Percentiles rank a stretch among this genome's conserved stretches.
Evolutionary conservation across 2,113 vertebrate genomes (phyloP).

Genomic region (Scopus umbretta): DNA sequence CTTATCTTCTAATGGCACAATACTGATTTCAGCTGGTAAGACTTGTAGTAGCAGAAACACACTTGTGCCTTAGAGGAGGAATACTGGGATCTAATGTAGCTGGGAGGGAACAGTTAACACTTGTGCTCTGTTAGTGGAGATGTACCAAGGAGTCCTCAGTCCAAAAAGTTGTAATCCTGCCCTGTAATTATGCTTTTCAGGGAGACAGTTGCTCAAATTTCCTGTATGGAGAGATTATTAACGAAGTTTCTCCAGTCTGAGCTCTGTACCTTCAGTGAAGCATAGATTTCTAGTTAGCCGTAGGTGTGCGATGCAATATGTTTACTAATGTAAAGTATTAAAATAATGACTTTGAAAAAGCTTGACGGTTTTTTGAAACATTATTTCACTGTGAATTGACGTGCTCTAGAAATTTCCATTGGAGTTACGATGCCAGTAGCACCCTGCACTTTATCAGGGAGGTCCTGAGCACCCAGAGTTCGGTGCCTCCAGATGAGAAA

Average conservation of each 20-base stretch:
- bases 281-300: neutral
- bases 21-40: neutral
- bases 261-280: neutral
- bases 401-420: neutral
- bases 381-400: neutral
- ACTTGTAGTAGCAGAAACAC: neutral
- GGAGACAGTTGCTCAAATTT: neutral
- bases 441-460: fast-evolving
- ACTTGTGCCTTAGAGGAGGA: neutral
- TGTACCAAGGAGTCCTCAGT: neutral
- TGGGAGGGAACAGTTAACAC: neutral
- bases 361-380: neutral
- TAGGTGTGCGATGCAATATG: too few species aligned
- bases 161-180: neutral
- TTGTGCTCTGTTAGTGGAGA: neutral
- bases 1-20: neutral
- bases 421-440: neutral
- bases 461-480: neutral
- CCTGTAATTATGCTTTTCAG: neutral
- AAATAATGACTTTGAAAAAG: neutral
- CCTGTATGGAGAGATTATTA: neutral
- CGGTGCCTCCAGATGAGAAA: neutral
- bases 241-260: neutral
- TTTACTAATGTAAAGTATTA: neutral
- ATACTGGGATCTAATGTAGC: neutral